Evolutionary conservation across 1,140 invertebrate genomes (phyloP), one percentile per base, ranked within the genome.

Genomic region (Leptinotarsa lineolata): DNA sequence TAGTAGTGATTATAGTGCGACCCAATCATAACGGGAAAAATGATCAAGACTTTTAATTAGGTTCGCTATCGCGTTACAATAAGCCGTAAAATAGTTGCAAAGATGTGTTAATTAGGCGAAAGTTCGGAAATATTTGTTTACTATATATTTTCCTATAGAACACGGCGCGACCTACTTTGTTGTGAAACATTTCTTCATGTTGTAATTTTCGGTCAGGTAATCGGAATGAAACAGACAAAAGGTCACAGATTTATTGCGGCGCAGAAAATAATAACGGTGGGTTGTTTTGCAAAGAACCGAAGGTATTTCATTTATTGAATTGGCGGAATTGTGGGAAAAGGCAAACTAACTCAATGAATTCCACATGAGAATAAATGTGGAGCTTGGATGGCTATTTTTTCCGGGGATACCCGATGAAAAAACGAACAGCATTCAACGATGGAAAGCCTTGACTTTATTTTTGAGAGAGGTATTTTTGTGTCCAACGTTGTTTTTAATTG

Each of bases 41-140:
- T 39, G 30, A 39, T 39, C 30, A 39, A 39, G 30, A 39, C 11
- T 39, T 39, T 39, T 54, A 54, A 54, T 54, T 54, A 54, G 48
- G 15, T 54, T 54, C 16, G 48, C n/a, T 54, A 54, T 54, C 48
- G 48, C n/a, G 48, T 54, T 54, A 54, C 48, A 54, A 54, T n/a
- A 54, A 54, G n/a, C 16, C 6, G n/a, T 54, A 54, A 54, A 54
- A 54, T 54, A 54, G 15, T 54, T 54, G 48, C 48, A 3, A 18
- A 54, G 48, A 54, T 54, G 48, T 54, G n/a, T 18, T 54, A 54
- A 54, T 54, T 54, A 54, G 48, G 48, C 48, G 48, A 54, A 54
- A n/a, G 48, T 54, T 54, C 48, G 48, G n/a, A 54, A 54, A 54
- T 54, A 54, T 54, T 54, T 54, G 48, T 54, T 54, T 54, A 54